Base-by-base conservation (phyloP, 2,113 vertebrate species). In the Nansenia antarctica region DNA sequence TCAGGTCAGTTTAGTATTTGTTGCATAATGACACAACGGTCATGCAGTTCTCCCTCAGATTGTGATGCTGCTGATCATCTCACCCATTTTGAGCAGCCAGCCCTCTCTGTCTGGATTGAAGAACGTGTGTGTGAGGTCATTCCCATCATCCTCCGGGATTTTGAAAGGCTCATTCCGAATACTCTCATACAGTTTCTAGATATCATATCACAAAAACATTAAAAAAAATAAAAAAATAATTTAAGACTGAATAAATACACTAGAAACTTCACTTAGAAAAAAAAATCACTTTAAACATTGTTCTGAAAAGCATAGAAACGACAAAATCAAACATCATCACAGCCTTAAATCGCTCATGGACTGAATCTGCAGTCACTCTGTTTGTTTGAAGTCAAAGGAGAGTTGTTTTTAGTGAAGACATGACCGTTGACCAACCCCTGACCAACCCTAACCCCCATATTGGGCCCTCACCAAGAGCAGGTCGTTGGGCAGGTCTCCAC, bases 61-160 rank as follows among this genome's bases (percentile, higher is more conserved):
- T 27, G 9, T 29, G 26, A 27, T 27, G 27, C 11, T 14, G 12
- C 30, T 3, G 27, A 0, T 31, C 1, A 0, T 27, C 89, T 92
- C 80, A 98, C 97, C 97, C 77, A 95, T 92, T 79, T 99, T 99
- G 1, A 97, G 93, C 8, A 99, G 94, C 97, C 97, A 99, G 34
- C 97, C 97, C 73, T 99, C 97, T 0, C 88, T 90, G 77, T 95
- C 96, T 0, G 97, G 96, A 65, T 98, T 98, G 82, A 98, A 98
- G 85, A 99, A 99, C 1, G 96, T 98, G 74, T 96, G 91, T 0
- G 95, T 98, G 78, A 98, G 93, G 82, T 99, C 96, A 0, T 97
- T 94, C 15, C 96, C 96, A 0, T 98, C 95, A 0, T 99, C 97
- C 81, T 95, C 94, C 0, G 97, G 97, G 79, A 98, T 97, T 81